Evolutionary conservation across 2,888 invertebrate genomes (phyloP), one percentile per base, ranked within the genome.

Genomic region (Elysia crispata): DNA sequence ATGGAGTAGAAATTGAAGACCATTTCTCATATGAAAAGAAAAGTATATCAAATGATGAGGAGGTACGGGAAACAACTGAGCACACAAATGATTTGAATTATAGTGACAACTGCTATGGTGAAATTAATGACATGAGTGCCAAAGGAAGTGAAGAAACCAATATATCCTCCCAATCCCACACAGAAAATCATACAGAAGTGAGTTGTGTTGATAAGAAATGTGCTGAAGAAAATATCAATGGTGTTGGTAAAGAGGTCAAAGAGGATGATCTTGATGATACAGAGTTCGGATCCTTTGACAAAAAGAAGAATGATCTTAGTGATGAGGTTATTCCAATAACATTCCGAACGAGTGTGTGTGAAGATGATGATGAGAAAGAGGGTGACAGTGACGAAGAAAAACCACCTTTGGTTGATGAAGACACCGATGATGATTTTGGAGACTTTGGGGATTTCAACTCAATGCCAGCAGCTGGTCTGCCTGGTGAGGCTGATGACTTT

Each of bases 381-480:
- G 66, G 57, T 28, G 76, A 76, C 18, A 60, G 62, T 30, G 67
- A 23, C 8, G 54, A 25, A 15, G 66, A 72, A 5, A 57, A 30
- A 41, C 66, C 78, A 11, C 54, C 78, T 20, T 54, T 50, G 20
- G 69, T 25, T 49, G 77, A 78, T 31, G 77, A 74, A 0, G 79
- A n/a, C 28, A 79, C 50, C 15, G 73, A 72, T 62, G 79, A 81
- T 74, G 76, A 74, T 62, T 79, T 77, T 57, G 77, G 75, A 33
- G 83, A 83, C 33, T 79, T 79, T 77, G 81, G 66, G 11, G 77
- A 81, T 49, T 77, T 77, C 20, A 67, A 49, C 28, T 15, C 76
- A 31, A 41, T 66, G 15, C 25, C 67, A 49, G 41, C 54, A 54
- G 60, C 60, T 60, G 60, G 60, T 25, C 13, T 57, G 20, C 57